Base-by-base conservation (phyloP, 2,797 vertebrate species). In the Pachyuromys duprasi region DNA sequence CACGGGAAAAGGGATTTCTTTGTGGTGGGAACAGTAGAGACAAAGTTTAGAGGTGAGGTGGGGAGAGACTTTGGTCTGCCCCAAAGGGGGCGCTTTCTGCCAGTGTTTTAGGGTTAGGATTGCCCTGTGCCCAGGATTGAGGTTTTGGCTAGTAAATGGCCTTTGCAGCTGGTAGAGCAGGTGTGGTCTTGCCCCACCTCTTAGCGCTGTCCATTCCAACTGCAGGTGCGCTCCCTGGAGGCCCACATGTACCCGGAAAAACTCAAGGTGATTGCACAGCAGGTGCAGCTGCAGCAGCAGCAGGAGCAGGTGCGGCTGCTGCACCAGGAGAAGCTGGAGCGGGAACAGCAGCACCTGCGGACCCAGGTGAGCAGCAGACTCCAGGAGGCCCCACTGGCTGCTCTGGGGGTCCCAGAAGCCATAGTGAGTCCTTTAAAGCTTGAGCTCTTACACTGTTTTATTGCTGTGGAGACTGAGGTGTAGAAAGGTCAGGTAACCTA, bases 241-340 rank as follows among this genome's bases (percentile, higher is more conserved):
- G 99, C 99, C 78, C 99, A 99, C 98, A 98, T 99, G 98, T 99
- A 99, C 98, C 99, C 99, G 0, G 99, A 99, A 98, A 99, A 99
- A 98, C 99, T 99, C 98, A 99, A 99, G 98, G 99, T 99, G 92
- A 99, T 99, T 0, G 99, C 99, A 18, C 99, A 99, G 98, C 99
- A 99, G 98, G 99, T 99, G 97, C 99, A 99, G 98, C 99, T 99
- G 93, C 99, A 99, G 98, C 99, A 99, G 95, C 98, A 99, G 97
- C 99, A 99, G 97, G 99, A 99, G 1, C 99, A 99, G 98, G 98
- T 99, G 97, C 99, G 99, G 97, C 97, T 99, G 96, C 98, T 99
- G 96, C 99, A 99, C 96, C 98, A 99, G 96, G 98, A 98, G 98
- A 99, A 99, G 97, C 97, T 99, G 86, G 99, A 99, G 97, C 98